phyloP scores from a whole-genome alignment of 2,888 invertebrate species.

The Mesorhabditis spiculigera region DNA sequence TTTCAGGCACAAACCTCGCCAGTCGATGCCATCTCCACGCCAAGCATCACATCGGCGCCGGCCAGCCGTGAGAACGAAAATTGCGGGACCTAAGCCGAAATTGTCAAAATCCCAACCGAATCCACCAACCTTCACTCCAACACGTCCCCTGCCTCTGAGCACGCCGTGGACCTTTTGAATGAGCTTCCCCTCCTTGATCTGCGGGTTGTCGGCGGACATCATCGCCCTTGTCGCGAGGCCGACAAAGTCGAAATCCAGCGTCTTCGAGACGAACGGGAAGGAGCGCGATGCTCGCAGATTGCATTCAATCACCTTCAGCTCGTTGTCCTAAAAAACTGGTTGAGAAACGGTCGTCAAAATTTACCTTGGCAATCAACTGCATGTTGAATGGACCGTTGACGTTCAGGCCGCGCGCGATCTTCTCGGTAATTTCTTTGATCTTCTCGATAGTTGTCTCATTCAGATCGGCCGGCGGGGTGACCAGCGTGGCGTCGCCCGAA shows the following conservation, averaged over 20 bases:
- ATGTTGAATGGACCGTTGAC: constrained; percentile 97
- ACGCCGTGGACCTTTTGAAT: constrained; percentile 27
- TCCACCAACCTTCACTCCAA: constrained; percentile 45
- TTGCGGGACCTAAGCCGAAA: constrained; percentile 72
- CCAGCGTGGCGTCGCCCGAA: constrained; percentile 94
- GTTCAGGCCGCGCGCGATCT: constrained; percentile 82
- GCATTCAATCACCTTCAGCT: constrained; percentile 96
- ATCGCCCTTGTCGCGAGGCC: constrained; percentile 92
- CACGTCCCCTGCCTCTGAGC: constrained; percentile 34
- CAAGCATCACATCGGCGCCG: constrained; percentile 91
- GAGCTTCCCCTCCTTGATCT: constrained; percentile 20
- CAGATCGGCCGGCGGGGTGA: constrained; percentile 96
- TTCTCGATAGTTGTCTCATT: constrained; percentile 72
- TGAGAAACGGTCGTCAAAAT: not conserved
- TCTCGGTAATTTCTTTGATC: constrained; percentile 82
- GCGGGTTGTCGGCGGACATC: constrained; percentile 61
- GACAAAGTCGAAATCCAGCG: constrained; percentile 92
- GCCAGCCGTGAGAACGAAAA: constrained; percentile 95
- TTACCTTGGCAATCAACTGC: constrained; percentile 95
- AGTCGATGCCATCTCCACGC: constrained; percentile 99
- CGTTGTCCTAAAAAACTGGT: constrained; percentile 69
- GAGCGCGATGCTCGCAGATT: constrained; percentile 95
- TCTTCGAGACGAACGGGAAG: constrained; percentile 99
- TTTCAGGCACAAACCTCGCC: constrained; percentile 70
- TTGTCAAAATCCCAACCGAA: constrained; percentile 13